These are phyloP conservation scores for Brienomyrus longianalis DNA, from an alignment of 2,113 vertebrate species.

Conservation along the genomic window DNA sequence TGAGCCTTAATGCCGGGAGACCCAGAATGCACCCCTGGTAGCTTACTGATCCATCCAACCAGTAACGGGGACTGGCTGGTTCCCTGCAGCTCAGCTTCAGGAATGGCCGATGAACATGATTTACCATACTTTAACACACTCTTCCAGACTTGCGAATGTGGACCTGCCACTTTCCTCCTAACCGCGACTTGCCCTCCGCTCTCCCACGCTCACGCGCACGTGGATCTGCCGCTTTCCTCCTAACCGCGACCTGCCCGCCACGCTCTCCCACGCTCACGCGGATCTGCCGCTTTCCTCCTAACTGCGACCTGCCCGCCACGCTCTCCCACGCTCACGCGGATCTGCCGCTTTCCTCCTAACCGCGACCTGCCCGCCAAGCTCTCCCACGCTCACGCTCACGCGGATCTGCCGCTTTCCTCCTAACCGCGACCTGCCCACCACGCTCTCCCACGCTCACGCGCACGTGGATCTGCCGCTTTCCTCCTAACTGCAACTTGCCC, in stretches of 20 bases:
- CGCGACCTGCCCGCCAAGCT: no score
- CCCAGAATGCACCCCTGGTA: background rate
- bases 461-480: background rate
- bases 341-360: no score
- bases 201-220: background rate
- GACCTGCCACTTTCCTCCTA: no score
- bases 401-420: background rate
- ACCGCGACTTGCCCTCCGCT: no score
- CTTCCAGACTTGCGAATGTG: no score
- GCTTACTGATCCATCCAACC: background rate
- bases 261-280: background rate
- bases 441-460: background rate
- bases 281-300: background rate
- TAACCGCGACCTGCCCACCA: background rate
- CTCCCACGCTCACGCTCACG: background rate
- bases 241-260: background rate
- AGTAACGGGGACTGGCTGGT: background rate
- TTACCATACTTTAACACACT: no score
- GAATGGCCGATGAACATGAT: background rate
- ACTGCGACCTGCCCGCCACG: background rate
- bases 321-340: background rate
- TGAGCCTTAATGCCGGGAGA: background rate
- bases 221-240: background rate
- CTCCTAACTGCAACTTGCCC: background rate
- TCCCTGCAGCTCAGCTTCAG: background rate